Conservation (phyloP, 2,113 vertebrate species). For the Melanerpes formicivorus region DNA sequence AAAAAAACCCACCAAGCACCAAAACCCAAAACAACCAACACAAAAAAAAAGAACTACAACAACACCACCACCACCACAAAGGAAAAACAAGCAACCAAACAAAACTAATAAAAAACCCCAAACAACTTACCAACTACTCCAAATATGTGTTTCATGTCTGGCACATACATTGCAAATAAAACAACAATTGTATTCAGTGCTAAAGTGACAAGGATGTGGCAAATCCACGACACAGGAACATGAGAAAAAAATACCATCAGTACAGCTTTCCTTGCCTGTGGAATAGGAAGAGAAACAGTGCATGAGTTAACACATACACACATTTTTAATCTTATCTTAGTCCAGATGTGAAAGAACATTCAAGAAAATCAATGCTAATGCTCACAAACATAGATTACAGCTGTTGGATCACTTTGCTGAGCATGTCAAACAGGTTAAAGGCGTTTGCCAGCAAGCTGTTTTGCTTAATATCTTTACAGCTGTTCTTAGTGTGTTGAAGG, state of each 20-base stretch:
- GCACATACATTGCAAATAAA: constrained; percentile 89
- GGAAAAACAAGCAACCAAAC: not conserved
- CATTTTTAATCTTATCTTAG: not conserved
- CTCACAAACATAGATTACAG: constrained; percentile 81
- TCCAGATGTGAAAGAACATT: not conserved
- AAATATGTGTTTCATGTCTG: constrained; percentile 91
- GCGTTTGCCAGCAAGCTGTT: constrained; percentile 96
- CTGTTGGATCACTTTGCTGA: constrained; percentile 99
- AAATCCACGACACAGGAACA: constrained; percentile 82
- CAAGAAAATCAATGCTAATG: not conserved
- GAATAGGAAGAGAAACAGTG: not conserved
- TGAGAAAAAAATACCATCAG: constrained; percentile 81
- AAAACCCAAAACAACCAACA: constrained; percentile 35
- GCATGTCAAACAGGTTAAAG: constrained; percentile 98
- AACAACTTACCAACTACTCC: constrained; percentile 89
- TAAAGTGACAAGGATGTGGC: constrained; percentile 83
- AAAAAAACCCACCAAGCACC: not conserved
- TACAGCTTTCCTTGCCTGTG: constrained; percentile 89
- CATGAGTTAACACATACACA: not conserved
- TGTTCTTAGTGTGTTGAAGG: constrained; percentile 97
- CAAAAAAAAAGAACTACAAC: not conserved
- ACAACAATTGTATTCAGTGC: constrained; percentile 83
- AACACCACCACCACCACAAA: constrained; percentile 36
- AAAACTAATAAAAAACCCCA: not conserved
- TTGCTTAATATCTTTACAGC: constrained; percentile 98